These are phyloP conservation scores for Rhabdomys pumilio DNA, from an alignment of 2,797 vertebrate genomes.

Conservation along the genomic window DNA sequence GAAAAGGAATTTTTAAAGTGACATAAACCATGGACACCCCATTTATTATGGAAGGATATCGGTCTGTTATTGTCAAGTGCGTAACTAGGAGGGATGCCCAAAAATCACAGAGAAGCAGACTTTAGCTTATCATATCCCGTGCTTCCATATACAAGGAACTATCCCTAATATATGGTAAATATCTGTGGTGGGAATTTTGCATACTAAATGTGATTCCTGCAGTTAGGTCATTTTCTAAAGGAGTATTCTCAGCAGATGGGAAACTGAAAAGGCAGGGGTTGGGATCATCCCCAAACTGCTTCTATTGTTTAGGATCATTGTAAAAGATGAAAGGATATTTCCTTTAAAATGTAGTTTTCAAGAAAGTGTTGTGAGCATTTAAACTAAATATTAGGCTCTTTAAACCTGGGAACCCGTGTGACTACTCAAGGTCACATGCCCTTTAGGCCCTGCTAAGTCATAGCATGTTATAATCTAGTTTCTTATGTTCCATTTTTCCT, in stretches of 20 bases:
- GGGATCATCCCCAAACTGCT: background rate
- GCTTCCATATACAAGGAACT: background rate
- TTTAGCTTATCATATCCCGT: background rate
- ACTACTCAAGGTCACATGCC: background rate
- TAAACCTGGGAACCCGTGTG: background rate
- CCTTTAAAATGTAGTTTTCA: background rate
- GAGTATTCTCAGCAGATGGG: background rate
- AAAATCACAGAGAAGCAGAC: background rate
- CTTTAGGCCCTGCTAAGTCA: background rate
- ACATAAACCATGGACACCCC: background rate
- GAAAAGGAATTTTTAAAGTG: background rate
- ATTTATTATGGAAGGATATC: background rate
- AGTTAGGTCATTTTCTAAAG: background rate
- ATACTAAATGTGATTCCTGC: background rate
- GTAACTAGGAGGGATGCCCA: background rate
- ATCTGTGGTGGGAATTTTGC: background rate
- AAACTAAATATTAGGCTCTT: background rate
- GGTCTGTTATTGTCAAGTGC: background rate
- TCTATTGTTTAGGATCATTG: background rate
- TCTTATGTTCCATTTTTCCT: too few relatives aligned
- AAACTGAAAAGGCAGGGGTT: background rate
- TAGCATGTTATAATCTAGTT: background rate
- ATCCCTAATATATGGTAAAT: background rate
- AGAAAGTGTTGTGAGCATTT: too few relatives aligned
- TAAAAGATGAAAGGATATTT: background rate